These are phyloP conservation scores for Hippocampus zosterae DNA, from an alignment of 2,113 vertebrate species.

Conservation along the genomic window DNA sequence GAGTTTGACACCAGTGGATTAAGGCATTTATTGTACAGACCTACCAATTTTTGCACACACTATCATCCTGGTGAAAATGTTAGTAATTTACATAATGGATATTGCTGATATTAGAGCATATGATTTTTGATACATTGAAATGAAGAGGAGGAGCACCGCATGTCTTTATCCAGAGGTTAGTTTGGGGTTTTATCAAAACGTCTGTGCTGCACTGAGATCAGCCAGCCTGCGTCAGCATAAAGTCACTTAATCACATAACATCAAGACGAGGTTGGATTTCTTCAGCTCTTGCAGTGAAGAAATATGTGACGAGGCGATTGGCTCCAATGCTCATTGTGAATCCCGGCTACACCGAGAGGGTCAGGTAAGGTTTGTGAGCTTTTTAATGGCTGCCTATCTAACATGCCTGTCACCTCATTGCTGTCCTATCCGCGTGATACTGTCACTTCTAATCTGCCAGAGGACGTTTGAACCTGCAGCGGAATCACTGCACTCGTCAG, in stretches of 20 bases:
- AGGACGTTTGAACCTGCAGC: conserved; percentile 7
- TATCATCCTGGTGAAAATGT: background rate
- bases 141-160: background rate
- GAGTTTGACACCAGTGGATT: too few relatives aligned
- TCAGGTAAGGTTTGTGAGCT: conserved; percentile 13
- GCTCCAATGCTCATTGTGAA: conserved; percentile 53
- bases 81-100: too few relatives aligned
- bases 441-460: conserved; percentile 52
- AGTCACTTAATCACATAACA: background rate
- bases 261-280: background rate
- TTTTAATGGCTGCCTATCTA: conserved; percentile 61
- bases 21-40: too few relatives aligned
- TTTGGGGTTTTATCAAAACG: background rate
- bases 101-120: too few relatives aligned
- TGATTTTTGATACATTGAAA: too few relatives aligned
- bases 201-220: background rate
- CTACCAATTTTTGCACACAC: background rate
- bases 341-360: conserved; percentile 27
- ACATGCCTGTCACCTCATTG: conserved; percentile 38
- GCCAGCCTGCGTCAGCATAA: background rate
- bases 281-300: background rate
- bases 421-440: conserved; percentile 47
- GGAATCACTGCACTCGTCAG: background rate
- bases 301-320: conserved; percentile 17
- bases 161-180: background rate